Evolutionary conservation across 2,797 vertebrate species (phyloP), one percentile per base, ranked within the genome.

Genomic region (Poeciliopsis turneri): DNA sequence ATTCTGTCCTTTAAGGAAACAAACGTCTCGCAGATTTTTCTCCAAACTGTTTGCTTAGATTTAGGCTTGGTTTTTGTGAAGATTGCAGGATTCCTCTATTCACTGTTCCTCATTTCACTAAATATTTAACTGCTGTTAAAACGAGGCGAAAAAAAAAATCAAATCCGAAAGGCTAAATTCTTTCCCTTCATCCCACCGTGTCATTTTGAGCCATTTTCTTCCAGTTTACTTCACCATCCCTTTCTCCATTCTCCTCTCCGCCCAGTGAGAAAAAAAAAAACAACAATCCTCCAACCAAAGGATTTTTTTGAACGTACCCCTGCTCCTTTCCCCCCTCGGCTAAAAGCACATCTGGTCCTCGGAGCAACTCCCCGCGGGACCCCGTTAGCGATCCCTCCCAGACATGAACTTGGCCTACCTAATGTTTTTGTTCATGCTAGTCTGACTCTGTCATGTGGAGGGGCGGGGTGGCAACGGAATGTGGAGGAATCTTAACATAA

Each of bases 311-410:
- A 90, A 82, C 79, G 41, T 43, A 77, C 74, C 83, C 86, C 82
- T 59, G 69, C 83, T 82, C 76, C 74, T 18, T 16, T 84, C 51
- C 23, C 86, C 47, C 47, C 66, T 3, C 20, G 73, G 47, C 41
- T 76, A 84, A 85, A 86, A 84, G 78, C 92, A 95, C 95, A 96
- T 95, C 95, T 96, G 95, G 95, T 88, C 86, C 74, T 88, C 85
- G 82, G 88, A 82, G 83, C 86, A 71, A 61, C 78, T 78, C 74
- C 79, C 69, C 88, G 80, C 75, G 80, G 87, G 89, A 87, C 90
- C 85, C 90, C 80, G 79, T 88, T 49, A 86, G 81, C 78, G 78
- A 88, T 93, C 93, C 92, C 94, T 92, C 94, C 93, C 95, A 91
- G 90, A 90, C 87, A 59, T 90, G 89, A 91, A 93, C 92, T 94